phyloP scores from a whole-genome alignment of 1,140 invertebrate genomes.

The Lepidurus arcticus region DNA sequence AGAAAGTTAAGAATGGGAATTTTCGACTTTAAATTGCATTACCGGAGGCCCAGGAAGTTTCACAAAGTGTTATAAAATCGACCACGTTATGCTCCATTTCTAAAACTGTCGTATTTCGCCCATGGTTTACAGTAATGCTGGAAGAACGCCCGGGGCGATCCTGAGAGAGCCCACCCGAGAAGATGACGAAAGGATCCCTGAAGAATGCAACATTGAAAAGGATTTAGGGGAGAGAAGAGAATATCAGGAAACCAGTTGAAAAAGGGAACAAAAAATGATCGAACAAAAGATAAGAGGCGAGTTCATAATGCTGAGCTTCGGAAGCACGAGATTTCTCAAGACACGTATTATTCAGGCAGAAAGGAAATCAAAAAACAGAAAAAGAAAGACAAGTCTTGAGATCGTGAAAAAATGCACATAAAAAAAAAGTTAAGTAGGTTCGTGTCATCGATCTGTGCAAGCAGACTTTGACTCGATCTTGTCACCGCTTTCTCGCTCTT shows the following conservation, averaged over 20 bases:
- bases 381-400: neutral
- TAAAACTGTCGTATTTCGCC: conserved; percentile 89
- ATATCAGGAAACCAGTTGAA: conserved; percentile 12
- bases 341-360: neutral
- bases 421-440: neutral
- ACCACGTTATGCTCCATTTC: conserved; percentile 99
- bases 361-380: neutral
- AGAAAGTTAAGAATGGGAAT: neutral
- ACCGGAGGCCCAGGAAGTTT: conserved; percentile 89
- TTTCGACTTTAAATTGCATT: conserved; percentile 42
- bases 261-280: neutral
- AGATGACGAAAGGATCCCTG: conserved; percentile 84
- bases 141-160: conserved; percentile 84
- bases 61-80: conserved; percentile 92
- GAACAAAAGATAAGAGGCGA: conserved; percentile 25
- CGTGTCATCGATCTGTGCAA: neutral
- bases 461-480: neutral
- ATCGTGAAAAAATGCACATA: neutral
- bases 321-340: neutral
- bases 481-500: neutral
- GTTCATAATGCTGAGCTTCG: conserved; percentile 3
- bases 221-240: neutral
- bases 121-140: conserved; percentile 91
- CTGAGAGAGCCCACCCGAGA: conserved; percentile 88
- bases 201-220: conserved; percentile 36